Base-by-base conservation (phyloP, 2,113 vertebrate genomes). In the Columba janthina region DNA sequence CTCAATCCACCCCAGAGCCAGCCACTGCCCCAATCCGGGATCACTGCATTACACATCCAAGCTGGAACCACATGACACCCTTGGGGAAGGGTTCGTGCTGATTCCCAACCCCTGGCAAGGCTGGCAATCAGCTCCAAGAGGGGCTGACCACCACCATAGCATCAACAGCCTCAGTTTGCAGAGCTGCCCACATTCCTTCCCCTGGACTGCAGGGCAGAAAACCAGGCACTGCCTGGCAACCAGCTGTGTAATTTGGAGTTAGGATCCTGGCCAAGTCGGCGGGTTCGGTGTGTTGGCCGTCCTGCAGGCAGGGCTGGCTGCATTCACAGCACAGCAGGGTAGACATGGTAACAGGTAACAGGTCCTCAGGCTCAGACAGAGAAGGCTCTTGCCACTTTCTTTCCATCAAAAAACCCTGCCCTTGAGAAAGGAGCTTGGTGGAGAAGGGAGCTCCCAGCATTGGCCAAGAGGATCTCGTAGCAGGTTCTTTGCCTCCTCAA, bases 181-280 rank as follows among this genome's bases (percentile, higher is more conserved):
- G 46, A 88, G 51, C 57, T 19, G 2, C n/a, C 34, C 75, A 62
- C 66, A 83, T 93, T 91, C 69, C 57, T 85, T 92, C 74, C 64
- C 51, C 15, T 38, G 82, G 76, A 79, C 46, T 93, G 51, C 31
- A 79, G 65, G 34, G 76, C 44, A 81, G 65, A 88, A 94, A 94
- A 65, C 29, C 75, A 86, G 57, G 87, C 67, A 80, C 48, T 94
- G 71, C 56, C 77, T 78, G 83, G 75, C 89, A 95, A 76, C 57
- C 34, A 2, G 17, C 61, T 88, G 11, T 76, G 19, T 92, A 80
- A 77, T 86, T 90, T 90, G 62, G 29, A 28, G 74, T 92, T 89
- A 88, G 85, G 50, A 91, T 84, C 28, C 62, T 44, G 50, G 72
- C 81, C 96, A 93, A 51, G 29, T n/a, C 89, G 91, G 91, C 1